Evolutionary conservation across 2,888 invertebrate species (phyloP).

Genomic region (Parnassius orleans): DNA sequence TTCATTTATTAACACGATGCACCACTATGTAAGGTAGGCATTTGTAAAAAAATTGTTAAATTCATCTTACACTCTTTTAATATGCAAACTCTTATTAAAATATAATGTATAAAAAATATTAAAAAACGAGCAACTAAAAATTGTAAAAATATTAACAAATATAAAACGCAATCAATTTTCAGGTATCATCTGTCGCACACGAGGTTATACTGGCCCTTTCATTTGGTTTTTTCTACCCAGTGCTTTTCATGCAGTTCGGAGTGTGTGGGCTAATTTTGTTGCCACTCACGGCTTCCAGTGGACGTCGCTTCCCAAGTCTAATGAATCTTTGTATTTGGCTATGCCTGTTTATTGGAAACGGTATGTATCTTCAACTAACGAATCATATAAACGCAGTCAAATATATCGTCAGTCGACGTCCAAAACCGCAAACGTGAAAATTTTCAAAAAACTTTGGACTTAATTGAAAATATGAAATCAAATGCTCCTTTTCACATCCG

Average conservation of each 20-base stretch:
- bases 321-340: slow-evolving; percentile 94
- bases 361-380: slow-evolving; percentile 46
- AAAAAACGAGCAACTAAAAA: too few relatives aligned
- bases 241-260: slow-evolving; percentile 89
- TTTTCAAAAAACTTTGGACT: too few relatives aligned
- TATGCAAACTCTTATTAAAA: too few relatives aligned
- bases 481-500: too few relatives aligned
- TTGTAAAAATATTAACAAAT: background rate
- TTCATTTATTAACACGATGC: too few relatives aligned
- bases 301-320: slow-evolving; percentile 62
- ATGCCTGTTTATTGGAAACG: slow-evolving; percentile 87
- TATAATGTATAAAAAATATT: too few relatives aligned
- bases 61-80: too few relatives aligned
- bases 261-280: slow-evolving; percentile 83
- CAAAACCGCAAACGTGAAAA: too few relatives aligned
- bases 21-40: too few relatives aligned
- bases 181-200: slow-evolving; percentile 92
- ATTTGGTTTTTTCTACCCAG: slow-evolving; percentile 93
- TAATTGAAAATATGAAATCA: too few relatives aligned
- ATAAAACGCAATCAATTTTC: slow-evolving; percentile 22
- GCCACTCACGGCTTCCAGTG: slow-evolving; percentile 69
- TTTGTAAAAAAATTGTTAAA: too few relatives aligned
- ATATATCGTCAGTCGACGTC: too few relatives aligned
- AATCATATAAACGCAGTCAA: background rate
- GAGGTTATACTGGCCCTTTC: slow-evolving; percentile 91